Evolutionary conservation across 2,797 vertebrate species (phyloP), one percentile per base, ranked within the genome.

Genomic region (Bovichtus variegatus): DNA sequence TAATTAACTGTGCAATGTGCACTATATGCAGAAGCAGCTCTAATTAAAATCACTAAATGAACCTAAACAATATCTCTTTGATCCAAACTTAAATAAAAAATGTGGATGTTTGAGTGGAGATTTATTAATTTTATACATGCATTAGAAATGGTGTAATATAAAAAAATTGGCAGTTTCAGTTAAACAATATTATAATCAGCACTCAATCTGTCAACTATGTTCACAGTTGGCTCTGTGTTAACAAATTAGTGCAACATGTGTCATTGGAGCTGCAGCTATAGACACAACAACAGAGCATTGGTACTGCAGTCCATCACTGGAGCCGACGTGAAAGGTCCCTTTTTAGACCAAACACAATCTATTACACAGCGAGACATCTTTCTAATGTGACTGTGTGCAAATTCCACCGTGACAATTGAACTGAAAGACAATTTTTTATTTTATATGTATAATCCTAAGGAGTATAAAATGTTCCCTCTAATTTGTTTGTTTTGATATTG

Each of bases 291-390:
- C 68, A 76, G 71, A 71, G 60, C 66, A 40, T 64, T 13, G 65
- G 78, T 60, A 41, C 76, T 36, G 23, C 15, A 50, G 73, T 27
- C 58, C 79, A 49, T 82, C 74, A 63, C 49, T 53, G 61, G 13
- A 54, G 74, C 68, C 41, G 5, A 7, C 70, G 57, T 74, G 78
- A 82, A 82, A 71, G 2, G 27, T 74, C 36, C 54, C 21, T 19
- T 9, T 76, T 79, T 49, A 92, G 90, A 91, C 91, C 76, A 92
- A 94, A 90, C 86, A 90, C 69, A 61, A 87, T 91, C 55, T 69
- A 81, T 91, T 86, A 87, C 38, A 21, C 3, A 21, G 54, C 57
- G 31, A 7, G 31, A 34, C 59, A 38, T 55, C 82, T 64, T 41
- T 70, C 62, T 71, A 13, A 83, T 57, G 44, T 41, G 58, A 59